phyloP scores from a whole-genome alignment of 2,113 vertebrate species.

The Pavo muticus region DNA sequence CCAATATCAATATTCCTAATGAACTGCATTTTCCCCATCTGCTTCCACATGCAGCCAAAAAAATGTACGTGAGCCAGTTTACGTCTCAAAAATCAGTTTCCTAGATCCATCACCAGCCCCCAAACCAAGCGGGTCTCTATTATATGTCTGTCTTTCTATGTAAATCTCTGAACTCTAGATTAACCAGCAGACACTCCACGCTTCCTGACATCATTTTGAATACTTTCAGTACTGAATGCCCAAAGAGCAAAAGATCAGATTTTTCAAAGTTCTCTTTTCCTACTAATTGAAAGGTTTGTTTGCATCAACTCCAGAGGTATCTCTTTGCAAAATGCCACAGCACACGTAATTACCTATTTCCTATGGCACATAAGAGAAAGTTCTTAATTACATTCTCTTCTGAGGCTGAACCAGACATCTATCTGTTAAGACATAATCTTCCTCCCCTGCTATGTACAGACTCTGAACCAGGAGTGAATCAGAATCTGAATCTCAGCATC shows the following conservation, averaged over 20 bases:
- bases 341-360: neutral
- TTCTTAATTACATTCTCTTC: neutral
- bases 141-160: neutral
- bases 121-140: neutral
- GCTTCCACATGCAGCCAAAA: neutral
- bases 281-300: neutral
- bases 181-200: neutral
- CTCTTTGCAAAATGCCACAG: neutral
- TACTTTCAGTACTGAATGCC: neutral
- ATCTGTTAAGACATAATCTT: neutral
- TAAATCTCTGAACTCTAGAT: neutral
- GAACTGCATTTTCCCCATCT: slow-evolving; percentile 8
- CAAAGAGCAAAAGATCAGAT: neutral
- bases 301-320: neutral
- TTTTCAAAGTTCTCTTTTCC: neutral
- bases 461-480: neutral
- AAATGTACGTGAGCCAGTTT: neutral
- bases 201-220: slow-evolving; percentile 6
- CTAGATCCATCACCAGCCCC: neutral
- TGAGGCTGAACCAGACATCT: neutral
- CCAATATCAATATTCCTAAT: slow-evolving; percentile 17
- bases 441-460: neutral
- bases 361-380: neutral
- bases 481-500: neutral
- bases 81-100: neutral